phyloP scores from a whole-genome alignment of 2,888 invertebrate genomes.

The Criorhina ranunculi region DNA sequence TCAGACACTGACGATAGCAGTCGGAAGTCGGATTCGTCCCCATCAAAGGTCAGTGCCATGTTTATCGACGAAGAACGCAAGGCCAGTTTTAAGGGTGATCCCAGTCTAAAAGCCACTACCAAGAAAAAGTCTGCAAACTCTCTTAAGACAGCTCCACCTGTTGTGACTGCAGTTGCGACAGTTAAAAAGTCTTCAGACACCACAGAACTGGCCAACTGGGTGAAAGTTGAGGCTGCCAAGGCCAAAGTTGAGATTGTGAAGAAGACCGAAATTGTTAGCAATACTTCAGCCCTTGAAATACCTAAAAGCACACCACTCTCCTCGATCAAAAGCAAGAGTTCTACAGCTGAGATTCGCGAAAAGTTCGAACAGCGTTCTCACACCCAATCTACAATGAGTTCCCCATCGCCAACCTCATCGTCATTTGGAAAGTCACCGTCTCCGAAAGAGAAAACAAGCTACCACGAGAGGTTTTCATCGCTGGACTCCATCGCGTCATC shows the following conservation, averaged over 20 bases:
- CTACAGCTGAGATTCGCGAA: constrained; percentile 83
- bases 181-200: constrained; percentile 69
- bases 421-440: constrained; percentile 65
- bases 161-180: constrained; percentile 14
- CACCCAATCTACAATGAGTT: constrained; percentile 69
- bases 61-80: constrained; percentile 84
- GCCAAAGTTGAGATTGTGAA: constrained; percentile 77
- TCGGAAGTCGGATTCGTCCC: constrained; percentile 83
- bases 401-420: constrained; percentile 39
- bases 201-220: constrained; percentile 81
- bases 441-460: constrained; percentile 76
- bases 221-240: constrained; percentile 81
- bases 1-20: constrained; percentile 84
- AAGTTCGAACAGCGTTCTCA: constrained; percentile 82
- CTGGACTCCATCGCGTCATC: constrained; percentile 84
- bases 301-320: constrained; percentile 66
- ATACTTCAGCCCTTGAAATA: constrained; percentile 65
- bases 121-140: constrained; percentile 73
- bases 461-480: constrained; percentile 84
- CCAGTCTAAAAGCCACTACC: constrained; percentile 80
- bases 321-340: constrained; percentile 76
- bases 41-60: constrained; percentile 84
- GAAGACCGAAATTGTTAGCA: constrained; percentile 76
- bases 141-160: constrained; percentile 32
- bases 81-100: constrained; percentile 84